Evolutionary conservation across 2,888 invertebrate species (phyloP).

Genomic region (Andrena flavipes): DNA sequence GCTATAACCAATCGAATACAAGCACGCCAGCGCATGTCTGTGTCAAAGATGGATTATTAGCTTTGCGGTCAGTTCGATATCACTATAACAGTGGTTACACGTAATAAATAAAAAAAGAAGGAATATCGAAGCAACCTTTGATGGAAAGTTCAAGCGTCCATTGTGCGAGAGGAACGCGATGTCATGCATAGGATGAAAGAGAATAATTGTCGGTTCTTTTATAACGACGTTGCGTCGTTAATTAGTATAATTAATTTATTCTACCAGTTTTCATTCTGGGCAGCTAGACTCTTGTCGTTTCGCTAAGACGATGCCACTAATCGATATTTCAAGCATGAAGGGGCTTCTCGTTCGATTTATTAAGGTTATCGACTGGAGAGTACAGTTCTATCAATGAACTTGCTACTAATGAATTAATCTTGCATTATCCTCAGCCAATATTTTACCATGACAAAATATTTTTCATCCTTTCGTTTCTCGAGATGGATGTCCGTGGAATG

Average conservation of each 20-base stretch:
- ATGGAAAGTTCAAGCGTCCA: conserved; percentile 37
- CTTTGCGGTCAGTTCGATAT: conserved; percentile 63
- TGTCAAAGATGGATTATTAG: conserved; percentile 54
- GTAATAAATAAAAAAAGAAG: conserved; percentile 44
- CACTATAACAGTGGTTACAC: conserved; percentile 34
- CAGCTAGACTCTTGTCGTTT: not conserved
- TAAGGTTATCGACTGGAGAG: not conserved
- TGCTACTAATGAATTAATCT: not conserved
- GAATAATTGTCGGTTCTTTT: conserved; percentile 27
- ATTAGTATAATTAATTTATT: conserved; percentile 17
- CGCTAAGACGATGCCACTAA: not conserved
- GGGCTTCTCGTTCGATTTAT: not conserved
- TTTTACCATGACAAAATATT: not conserved
- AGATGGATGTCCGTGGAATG: not conserved
- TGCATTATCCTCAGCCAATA: not conserved
- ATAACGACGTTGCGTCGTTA: conserved; percentile 2
- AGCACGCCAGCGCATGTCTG: conserved; percentile 44
- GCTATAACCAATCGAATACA: conserved; percentile 49
- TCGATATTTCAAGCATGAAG: not conserved
- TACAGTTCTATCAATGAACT: not conserved
- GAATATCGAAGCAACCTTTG: conserved; percentile 33
- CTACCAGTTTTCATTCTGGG: not conserved
- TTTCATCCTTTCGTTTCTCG: not conserved
- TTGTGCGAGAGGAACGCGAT: conserved; percentile 21
- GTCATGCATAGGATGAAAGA: not conserved